Evolutionary conservation across 2,113 vertebrate species (phyloP), one percentile per base, ranked within the genome.

Genomic region (Istiophorus platypterus): DNA sequence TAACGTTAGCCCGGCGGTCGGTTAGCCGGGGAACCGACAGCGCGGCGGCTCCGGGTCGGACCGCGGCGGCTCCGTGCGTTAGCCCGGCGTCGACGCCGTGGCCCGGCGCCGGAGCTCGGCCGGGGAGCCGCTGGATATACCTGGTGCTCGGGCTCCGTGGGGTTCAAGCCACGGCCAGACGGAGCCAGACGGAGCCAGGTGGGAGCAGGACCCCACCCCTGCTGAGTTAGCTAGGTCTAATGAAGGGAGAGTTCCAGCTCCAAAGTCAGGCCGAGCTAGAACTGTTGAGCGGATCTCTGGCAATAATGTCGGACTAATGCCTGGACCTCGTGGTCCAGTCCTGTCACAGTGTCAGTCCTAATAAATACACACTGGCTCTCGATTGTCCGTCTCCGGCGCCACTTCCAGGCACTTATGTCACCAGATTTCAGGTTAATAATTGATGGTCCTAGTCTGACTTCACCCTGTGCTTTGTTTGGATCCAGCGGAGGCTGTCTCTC

Each of bases 201-300:
- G 26, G 26, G 20, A 12, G 5, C 12, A 13, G 73, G 83, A 90
- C 91, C 91, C 85, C 91, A 90, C 89, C 89, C 90, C 76, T 54
- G 3, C 0, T 80, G 2, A 65, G 31, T 7, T 6, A 34, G 64
- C 17, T 10, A 20, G 4, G 8, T 26, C 41, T 58, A 0, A 34
- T 29, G 29, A 42, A 26, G 24, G 13, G 7, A 29, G 3, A 58
- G 2, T 24, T 8, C 31, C 3, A 47, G 5, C 22, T 11, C 27
- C 1, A 27, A 14, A 24, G n/a, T 13, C 17, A 29, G 34, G 15
- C 29, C 24, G 20, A 52, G 7, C 24, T 2, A 14, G 39, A 37
- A 61, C 27, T 61, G 57, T 27, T 45, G 12, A 27, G 20, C 0
- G 29, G 12, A 20, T 61, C 18, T 13, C 10, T 54, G n/a, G 13